Conservation (phyloP, 2,888 invertebrate species). For the Gastrophysa polygoni region DNA sequence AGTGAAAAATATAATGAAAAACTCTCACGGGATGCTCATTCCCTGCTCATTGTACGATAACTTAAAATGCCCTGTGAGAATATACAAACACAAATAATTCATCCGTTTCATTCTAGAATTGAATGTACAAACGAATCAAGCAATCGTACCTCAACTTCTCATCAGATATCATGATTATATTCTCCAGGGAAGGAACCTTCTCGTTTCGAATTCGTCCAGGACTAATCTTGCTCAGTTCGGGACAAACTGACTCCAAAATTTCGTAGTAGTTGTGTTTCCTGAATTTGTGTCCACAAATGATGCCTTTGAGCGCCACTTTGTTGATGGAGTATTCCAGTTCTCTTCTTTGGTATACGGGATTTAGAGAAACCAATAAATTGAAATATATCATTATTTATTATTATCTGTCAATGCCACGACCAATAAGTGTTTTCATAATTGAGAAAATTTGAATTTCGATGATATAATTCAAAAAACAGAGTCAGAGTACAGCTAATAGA, state of each 20-base stretch:
- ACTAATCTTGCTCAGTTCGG: constrained; percentile 61
- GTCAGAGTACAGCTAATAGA: too few relatives aligned
- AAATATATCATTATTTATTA: neutral
- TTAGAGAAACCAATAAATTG: constrained; percentile 70
- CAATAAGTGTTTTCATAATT: too few relatives aligned
- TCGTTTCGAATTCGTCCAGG: constrained; percentile 61
- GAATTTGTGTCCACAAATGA: constrained; percentile 68
- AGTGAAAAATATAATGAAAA: too few relatives aligned
- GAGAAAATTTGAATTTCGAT: too few relatives aligned
- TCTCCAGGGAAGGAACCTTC: constrained; percentile 60
- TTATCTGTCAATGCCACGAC: too few relatives aligned
- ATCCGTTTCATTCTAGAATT: neutral
- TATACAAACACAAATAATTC: too few relatives aligned
- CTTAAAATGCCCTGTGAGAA: too few relatives aligned
- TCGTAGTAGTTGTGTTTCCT: constrained; percentile 72
- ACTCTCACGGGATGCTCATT: too few relatives aligned
- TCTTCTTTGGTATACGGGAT: constrained; percentile 72
- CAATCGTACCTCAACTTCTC: constrained; percentile 61
- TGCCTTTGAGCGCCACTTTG: constrained; percentile 71
- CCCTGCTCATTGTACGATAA: too few relatives aligned
- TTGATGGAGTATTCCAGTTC: constrained; percentile 76
- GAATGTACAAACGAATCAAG: neutral
- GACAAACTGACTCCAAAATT: constrained; percentile 65
- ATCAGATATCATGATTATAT: constrained; percentile 65
- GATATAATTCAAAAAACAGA: too few relatives aligned